These are phyloP conservation scores for Porites lutea DNA, from an alignment of 64 coral and sea anemone genomes.

Conservation along the genomic window DNA sequence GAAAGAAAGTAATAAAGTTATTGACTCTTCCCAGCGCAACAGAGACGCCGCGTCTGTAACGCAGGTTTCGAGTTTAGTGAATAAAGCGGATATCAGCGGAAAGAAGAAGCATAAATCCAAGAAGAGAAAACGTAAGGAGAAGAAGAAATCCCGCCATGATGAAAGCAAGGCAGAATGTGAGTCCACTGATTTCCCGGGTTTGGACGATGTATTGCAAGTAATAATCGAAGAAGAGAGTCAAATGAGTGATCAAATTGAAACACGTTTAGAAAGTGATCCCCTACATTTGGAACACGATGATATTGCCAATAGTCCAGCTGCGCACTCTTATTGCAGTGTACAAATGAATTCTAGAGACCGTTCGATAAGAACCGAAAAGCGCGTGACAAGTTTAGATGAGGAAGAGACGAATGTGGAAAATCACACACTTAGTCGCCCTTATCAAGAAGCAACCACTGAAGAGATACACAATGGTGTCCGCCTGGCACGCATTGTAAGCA, in stretches of 20 bases:
- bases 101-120: not conserved
- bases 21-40: not conserved
- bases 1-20: not conserved
- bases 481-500: not conserved
- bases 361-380: not conserved
- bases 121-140: not conserved
- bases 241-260: not conserved
- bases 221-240: not conserved
- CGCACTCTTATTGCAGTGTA: not conserved
- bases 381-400: not conserved
- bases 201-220: constrained; percentile 23
- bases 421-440: not conserved
- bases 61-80: not conserved
- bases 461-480: not conserved
- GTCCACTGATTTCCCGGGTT: not conserved
- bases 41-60: not conserved
- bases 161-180: not conserved
- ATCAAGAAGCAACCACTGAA: not conserved
- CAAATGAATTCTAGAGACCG: not conserved
- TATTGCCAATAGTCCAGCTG: too few relatives aligned
- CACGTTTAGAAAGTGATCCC: not conserved
- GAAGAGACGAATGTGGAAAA: too few relatives aligned
- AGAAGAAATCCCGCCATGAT: not conserved
- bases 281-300: not conserved
- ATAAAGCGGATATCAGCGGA: not conserved